Conservation (phyloP, 2,797 vertebrate species). For the Octomys mimax region DNA sequence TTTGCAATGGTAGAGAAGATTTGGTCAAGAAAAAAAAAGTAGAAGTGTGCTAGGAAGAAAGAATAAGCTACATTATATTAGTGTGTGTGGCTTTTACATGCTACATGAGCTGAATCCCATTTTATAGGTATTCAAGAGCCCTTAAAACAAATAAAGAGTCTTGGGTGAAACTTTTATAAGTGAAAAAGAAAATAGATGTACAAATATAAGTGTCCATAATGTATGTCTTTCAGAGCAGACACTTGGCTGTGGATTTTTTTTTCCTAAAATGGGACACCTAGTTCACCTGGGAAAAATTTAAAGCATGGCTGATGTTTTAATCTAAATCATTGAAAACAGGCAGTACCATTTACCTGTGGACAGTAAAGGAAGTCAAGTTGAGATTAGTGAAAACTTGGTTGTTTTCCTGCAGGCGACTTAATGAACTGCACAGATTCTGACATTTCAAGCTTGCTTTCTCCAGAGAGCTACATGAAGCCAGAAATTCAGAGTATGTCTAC, state of each 20-base stretch:
- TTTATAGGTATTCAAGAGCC: conserved; percentile 6
- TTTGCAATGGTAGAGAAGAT: neutral
- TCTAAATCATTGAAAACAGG: neutral
- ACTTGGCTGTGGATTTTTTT: neutral
- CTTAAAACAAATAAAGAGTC: neutral
- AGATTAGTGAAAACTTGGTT: neutral
- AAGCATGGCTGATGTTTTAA: neutral
- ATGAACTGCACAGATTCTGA: neutral
- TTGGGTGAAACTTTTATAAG: neutral
- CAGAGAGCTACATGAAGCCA: neutral
- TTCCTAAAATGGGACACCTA: conserved; percentile 17
- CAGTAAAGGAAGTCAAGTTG: neutral
- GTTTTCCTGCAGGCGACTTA: neutral
- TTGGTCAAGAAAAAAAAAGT: neutral
- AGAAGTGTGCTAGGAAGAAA: neutral
- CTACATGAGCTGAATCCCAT: neutral
- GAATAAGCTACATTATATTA: neutral
- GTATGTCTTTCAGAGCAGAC: neutral
- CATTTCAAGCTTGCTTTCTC: neutral
- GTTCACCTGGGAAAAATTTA: neutral
- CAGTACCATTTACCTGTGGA: neutral
- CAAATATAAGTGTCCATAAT: neutral
- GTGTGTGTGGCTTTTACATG: neutral
- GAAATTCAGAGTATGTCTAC: neutral
- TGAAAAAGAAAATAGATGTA: neutral